phyloP scores from a whole-genome alignment of 2,888 invertebrate genomes.

The Ramazzottius varieornatus region DNA sequence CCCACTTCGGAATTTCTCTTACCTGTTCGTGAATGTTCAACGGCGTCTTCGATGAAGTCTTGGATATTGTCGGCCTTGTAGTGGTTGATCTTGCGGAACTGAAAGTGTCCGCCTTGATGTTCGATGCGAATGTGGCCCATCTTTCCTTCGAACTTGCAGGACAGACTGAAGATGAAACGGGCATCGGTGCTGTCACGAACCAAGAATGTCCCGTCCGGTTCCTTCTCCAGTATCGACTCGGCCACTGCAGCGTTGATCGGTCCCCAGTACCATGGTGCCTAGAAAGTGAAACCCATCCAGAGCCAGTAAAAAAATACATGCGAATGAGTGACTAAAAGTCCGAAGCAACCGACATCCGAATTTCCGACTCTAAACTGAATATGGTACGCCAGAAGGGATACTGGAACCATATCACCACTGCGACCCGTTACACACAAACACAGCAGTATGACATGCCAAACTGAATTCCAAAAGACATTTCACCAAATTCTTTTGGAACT shows the following conservation, averaged over 20 bases:
- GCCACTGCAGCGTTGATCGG: slow-evolving; percentile 69
- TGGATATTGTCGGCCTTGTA: slow-evolving; percentile 80
- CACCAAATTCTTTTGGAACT: no score
- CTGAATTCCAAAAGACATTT: no score
- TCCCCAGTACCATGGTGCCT: slow-evolving; percentile 57
- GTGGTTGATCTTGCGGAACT: slow-evolving; percentile 74
- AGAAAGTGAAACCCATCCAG: no score
- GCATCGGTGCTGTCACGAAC: slow-evolving; percentile 78
- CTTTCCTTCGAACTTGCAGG: slow-evolving; percentile 64
- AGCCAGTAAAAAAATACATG: background rate
- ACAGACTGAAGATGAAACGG: slow-evolving; percentile 74
- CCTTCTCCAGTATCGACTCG: slow-evolving; percentile 63
- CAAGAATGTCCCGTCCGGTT: slow-evolving; percentile 75
- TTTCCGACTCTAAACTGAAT: no score
- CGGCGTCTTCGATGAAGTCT: slow-evolving; percentile 79
- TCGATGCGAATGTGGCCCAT: slow-evolving; percentile 74
- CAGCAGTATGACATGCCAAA: background rate
- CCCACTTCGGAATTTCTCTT: background rate
- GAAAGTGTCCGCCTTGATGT: slow-evolving; percentile 84
- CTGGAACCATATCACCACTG: no score
- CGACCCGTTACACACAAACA: no score
- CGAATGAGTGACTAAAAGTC: no score
- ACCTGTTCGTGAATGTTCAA: slow-evolving; percentile 64
- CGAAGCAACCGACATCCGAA: no score
- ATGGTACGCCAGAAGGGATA: no score